Percentiles rank a stretch among this genome's conserved stretches.
Conservation (phyloP, 2,113 vertebrate genomes). For the Cyprinodon tularosa region DNA sequence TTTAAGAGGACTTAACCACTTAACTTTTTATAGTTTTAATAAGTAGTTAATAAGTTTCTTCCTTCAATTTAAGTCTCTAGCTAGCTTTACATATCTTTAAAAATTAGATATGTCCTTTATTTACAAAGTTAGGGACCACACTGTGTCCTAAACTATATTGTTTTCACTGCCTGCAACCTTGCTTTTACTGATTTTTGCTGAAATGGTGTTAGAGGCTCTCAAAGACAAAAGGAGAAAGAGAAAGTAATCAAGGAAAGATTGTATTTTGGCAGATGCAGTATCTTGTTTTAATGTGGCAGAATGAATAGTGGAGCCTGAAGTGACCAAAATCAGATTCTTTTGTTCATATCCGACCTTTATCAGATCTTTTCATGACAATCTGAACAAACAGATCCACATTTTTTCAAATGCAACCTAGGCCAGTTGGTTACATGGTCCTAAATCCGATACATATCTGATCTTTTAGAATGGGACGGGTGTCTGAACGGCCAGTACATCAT, state of each 20-base stretch:
- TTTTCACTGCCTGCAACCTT: slow-evolving; percentile 54
- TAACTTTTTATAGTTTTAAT: slow-evolving; percentile 12
- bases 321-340: slow-evolving; percentile 44
- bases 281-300: slow-evolving; percentile 29
- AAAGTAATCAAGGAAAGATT: slow-evolving; percentile 38
- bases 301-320: background rate
- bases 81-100: too few relatives aligned
- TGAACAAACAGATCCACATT: too few relatives aligned
- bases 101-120: slow-evolving; percentile 3
- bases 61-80: slow-evolving; percentile 43
- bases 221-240: slow-evolving; percentile 51
- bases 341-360: slow-evolving; percentile 57
- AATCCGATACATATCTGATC: too few relatives aligned
- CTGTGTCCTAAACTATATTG: slow-evolving; percentile 26
- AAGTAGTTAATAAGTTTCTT: slow-evolving; percentile 34
- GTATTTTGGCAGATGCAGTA: slow-evolving; percentile 23
- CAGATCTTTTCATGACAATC: too few relatives aligned
- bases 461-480: too few relatives aligned
- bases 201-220: slow-evolving; percentile 23
- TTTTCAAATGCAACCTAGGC: too few relatives aligned
- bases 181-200: slow-evolving; percentile 23
- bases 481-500: too few relatives aligned
- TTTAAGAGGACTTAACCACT: background rate
- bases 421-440: too few relatives aligned
- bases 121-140: slow-evolving; percentile 29